Evolutionary conservation across 2,113 vertebrate genomes (phyloP).

Genomic region (Eupsittula cactorum): DNA sequence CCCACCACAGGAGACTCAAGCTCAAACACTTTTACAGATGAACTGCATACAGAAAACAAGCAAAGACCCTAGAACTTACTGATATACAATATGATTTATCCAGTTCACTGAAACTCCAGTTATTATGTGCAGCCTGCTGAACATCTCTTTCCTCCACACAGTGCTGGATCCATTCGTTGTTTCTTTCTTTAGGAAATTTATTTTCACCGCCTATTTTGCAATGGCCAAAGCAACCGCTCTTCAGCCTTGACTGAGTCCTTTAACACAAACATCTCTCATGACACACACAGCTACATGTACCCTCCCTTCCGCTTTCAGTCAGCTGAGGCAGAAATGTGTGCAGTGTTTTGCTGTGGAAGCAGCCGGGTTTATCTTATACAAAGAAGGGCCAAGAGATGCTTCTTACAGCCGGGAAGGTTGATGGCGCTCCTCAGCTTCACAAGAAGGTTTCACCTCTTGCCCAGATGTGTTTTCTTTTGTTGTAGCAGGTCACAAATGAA

Average conservation of each 20-base stretch:
- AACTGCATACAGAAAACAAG: not conserved
- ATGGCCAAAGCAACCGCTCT: not conserved
- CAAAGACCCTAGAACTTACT: not conserved
- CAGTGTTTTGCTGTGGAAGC: not conserved
- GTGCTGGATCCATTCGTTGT: not conserved
- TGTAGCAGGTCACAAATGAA: not conserved
- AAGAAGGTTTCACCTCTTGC: not conserved
- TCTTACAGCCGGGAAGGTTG: not conserved
- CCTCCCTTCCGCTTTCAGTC: not conserved
- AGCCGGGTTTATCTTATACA: not conserved
- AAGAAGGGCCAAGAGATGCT: not conserved
- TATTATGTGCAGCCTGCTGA: not conserved
- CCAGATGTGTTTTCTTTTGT: not conserved
- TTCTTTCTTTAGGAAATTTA: not conserved
- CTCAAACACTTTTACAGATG: not conserved
- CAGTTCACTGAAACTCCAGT: not conserved
- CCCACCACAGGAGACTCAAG: not conserved
- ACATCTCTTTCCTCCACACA: not conserved
- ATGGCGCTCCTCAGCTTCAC: not conserved
- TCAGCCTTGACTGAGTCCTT: not conserved
- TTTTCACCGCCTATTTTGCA: not conserved
- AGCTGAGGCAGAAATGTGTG: accelerated
- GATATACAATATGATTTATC: not conserved
- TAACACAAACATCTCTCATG: accelerated
- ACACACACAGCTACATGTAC: accelerated